Conservation (phyloP, 2,888 invertebrate species). For the Nineta flava region DNA sequence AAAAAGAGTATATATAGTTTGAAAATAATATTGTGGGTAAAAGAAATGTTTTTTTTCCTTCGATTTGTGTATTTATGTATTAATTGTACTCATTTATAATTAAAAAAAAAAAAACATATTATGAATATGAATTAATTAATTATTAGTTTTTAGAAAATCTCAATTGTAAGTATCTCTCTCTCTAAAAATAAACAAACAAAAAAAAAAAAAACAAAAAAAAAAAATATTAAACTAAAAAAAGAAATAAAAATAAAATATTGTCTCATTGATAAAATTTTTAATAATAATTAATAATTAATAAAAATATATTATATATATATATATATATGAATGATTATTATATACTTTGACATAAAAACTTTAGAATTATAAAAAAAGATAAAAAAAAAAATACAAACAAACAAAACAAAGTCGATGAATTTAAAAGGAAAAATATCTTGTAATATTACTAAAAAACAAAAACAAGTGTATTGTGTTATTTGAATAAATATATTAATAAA, state of each 20-base stretch:
- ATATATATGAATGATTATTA: not conserved
- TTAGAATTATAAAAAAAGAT: not conserved
- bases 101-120: not conserved
- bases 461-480: constrained; percentile 6
- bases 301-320: too few species aligned
- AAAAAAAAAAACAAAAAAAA: not conserved
- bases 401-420: not conserved
- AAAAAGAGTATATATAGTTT: not conserved
- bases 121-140: not conserved
- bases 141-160: not conserved
- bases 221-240: not conserved
- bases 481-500: constrained; percentile 6
- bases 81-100: not conserved
- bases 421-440: constrained; percentile 2
- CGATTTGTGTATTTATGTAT: not conserved
- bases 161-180: too few species aligned
- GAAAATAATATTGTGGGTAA: too few species aligned
- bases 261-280: constrained; percentile 1
- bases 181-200: not conserved
- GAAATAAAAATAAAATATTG: not conserved
- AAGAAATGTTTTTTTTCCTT: too few species aligned
- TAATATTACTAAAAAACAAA: not conserved
- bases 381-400: not conserved
- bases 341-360: not conserved
- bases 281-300: not conserved